These are phyloP conservation scores for Rhinoptilus africanus DNA, from an alignment of 2,113 vertebrate genomes.

Conservation along the genomic window DNA sequence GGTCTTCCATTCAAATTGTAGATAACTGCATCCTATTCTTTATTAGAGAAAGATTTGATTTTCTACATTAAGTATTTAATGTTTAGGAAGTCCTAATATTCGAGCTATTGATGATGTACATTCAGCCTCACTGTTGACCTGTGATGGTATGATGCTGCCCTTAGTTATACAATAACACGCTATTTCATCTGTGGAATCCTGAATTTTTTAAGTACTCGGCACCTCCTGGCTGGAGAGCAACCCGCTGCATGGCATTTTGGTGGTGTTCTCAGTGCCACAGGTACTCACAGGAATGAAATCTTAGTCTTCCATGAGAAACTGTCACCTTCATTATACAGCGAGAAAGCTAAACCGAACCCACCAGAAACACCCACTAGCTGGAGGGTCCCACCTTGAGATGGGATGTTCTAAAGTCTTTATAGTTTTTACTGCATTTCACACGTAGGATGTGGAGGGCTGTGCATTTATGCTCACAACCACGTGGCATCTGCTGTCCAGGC, in stretches of 20 bases:
- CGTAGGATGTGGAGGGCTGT: not conserved
- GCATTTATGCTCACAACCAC: not conserved
- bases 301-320: not conserved
- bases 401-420: not conserved
- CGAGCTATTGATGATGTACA: not conserved
- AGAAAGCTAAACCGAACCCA: not conserved
- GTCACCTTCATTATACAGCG: not conserved
- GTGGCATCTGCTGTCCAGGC: not conserved
- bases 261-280: not conserved
- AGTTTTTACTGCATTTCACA: not conserved
- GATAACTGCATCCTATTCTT: not conserved
- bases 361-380: not conserved
- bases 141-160: not conserved
- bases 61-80: not conserved
- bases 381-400: not conserved
- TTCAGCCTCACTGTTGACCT: not conserved
- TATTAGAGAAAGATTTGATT: not conserved
- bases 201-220: not conserved
- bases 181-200: not conserved
- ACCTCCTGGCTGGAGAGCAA: not conserved
- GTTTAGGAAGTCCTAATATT: not conserved
- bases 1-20: not conserved
- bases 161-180: fast-evolving
- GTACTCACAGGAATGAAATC: not conserved
- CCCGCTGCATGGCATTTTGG: not conserved